Conservation (phyloP, 2,113 vertebrate genomes). For the Takifugu bimaculatus region DNA sequence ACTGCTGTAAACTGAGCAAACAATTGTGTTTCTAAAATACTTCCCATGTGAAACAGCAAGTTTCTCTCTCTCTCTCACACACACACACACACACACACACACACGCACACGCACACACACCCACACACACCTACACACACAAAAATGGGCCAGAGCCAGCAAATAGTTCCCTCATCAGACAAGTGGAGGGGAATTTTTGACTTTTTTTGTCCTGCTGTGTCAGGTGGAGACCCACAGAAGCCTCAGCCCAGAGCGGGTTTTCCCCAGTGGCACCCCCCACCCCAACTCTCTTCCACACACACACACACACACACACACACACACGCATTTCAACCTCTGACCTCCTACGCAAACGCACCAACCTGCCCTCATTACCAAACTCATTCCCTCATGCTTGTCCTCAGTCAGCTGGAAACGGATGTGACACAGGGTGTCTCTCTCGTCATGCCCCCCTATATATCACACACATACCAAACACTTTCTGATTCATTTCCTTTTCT, state of each 20-base stretch:
- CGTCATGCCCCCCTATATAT: no score
- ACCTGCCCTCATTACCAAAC: conserved; percentile 5
- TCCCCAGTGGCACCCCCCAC: conserved; percentile 44
- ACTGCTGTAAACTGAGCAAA: conserved; percentile 6
- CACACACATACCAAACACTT: no score
- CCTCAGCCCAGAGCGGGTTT: conserved; percentile 63
- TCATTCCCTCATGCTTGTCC: conserved; percentile 30
- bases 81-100: neutral
- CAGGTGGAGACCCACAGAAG: conserved; percentile 63
- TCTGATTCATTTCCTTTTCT: no score
- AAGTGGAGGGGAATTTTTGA: conserved; percentile 57
- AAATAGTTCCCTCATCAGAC: conserved; percentile 58
- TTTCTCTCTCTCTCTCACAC: neutral
- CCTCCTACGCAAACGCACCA: neutral
- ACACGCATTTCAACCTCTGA: neutral
- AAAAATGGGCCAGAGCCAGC: conserved; percentile 47
- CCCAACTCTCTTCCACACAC: neutral
- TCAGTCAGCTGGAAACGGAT: conserved; percentile 49
- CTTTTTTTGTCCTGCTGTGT: conserved; percentile 48
- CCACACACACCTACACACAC: neutral
- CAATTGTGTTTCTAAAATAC: no score
- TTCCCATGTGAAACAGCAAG: neutral
- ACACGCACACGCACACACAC: neutral
- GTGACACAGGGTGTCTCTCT: conserved; percentile 2
- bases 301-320: neutral